Evolutionary conservation across 2,888 invertebrate genomes (phyloP).

Genomic region (Busseola fusca): DNA sequence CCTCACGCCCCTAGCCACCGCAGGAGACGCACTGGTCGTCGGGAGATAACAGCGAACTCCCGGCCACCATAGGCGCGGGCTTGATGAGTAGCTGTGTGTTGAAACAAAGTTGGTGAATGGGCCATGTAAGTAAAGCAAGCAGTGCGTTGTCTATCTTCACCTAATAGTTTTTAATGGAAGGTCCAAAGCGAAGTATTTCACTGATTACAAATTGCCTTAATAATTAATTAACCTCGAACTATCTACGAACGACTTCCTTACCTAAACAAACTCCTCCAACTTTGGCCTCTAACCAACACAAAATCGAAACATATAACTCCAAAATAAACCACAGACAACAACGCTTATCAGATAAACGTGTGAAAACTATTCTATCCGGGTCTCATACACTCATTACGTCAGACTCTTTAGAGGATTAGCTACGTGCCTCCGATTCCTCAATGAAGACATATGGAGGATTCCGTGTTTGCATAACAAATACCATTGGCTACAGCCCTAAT

Average conservation of each 20-base stretch:
- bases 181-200: neutral
- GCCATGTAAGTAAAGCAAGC: neutral
- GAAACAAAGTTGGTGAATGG: neutral
- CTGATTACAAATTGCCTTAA: neutral
- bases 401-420: conserved; percentile 60
- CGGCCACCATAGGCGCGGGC: too few species aligned
- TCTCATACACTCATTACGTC: conserved; percentile 60
- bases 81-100: neutral
- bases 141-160: neutral
- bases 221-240: neutral
- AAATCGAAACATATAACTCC: conserved; percentile 6
- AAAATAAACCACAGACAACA: conserved; percentile 21
- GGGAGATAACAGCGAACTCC: too few species aligned
- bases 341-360: conserved; percentile 35
- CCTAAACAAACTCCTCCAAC: neutral
- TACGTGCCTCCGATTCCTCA: conserved; percentile 68
- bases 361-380: conserved; percentile 37
- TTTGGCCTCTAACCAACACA: neutral
- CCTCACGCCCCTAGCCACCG: too few species aligned
- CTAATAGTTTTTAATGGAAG: neutral
- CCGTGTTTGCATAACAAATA: conserved; percentile 80
- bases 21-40: too few species aligned
- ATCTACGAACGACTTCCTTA: neutral
- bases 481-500: conserved; percentile 74
- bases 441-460: conserved; percentile 78